Base-by-base conservation (phyloP, 2,113 vertebrate genomes). In the Zootoca vivipara region DNA sequence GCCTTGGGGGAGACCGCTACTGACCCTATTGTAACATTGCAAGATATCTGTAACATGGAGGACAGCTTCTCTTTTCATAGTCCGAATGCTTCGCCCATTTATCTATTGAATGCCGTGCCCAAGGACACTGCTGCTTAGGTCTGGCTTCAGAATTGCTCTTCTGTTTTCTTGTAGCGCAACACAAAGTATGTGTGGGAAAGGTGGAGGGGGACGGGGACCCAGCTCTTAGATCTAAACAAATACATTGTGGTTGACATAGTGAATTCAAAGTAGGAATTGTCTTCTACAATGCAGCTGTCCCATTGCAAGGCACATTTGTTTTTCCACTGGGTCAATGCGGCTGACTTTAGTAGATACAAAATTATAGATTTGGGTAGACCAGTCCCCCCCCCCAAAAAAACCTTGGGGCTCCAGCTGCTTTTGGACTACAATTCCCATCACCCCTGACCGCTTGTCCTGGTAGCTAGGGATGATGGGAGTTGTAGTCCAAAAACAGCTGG, bases 11-110 rank as follows among this genome's bases (percentile, higher is more conserved):
- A 69, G 15, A 9, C 3, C 2, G 4, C 38, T 82, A 85, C 69
- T 78, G 74, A n/a, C 0, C 58, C 46, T 62, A 28, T 80, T 85
- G 40, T 12, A 84, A 79, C 9, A 38, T 20, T 28, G 0, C 81
- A 74, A 89, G 80, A 85, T 92, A 89, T 79, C 33, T 46, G 33
- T 62, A 73, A 30, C 83, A 46, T 26, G 87, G 87, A 87, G 88
- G 87, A 94, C 81, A 74, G 38, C 12, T 2, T 64, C 58, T 78
- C 35, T 87, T 79, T 92, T 88, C 74, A 58, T 89, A 84, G 84
- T 86, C 87, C 83, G 92, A 64, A 87, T 85, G 52, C 4, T 62
- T 77, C 91, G 81, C 94, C 90, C 90, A 82, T 94, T 95, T 94
- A 94, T 95, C 79, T 87, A 64, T 86, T 40, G 30, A 64, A 90